Evolutionary conservation across 2,113 vertebrate species (phyloP), one percentile per base, ranked within the genome.

Genomic region (Erpornis zantholeuca): DNA sequence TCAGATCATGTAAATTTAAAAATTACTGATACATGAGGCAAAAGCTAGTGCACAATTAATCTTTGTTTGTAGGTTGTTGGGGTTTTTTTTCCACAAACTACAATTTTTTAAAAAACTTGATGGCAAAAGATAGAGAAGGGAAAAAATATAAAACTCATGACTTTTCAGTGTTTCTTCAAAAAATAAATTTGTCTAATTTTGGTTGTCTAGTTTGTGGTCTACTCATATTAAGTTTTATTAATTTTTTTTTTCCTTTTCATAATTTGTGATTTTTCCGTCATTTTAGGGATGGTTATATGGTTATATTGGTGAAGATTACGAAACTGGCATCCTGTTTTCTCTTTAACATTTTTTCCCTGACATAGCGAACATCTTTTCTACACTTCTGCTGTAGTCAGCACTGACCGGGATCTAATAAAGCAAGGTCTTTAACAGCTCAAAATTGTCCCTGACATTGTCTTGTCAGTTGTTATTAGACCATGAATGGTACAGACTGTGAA

Each of bases 311-410:
- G 79, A 96, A 96, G 53, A 91, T 94, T 96, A 82, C 78, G 86
- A 94, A 96, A 91, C 14, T 71, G 83, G 82, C 81, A 92, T 94
- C 64, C 9, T 93, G 86, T 93, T 96, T 97, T 88, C 65, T 96
- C 65, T 96, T 97, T 95, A 94, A 91, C 72, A 83, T 88, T 92
- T 91, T 95, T 94, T 91, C 45, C 23, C 76, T 96, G 95, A 93
- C 63, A 96, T 97, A 97, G 95, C 70, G 86, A 97, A 95, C 68
- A 78, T 80, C 50, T 84, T 83, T 70, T 75, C 64, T 91, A 23
- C 6, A 54, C 45, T 97, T 97, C 91, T 97, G 92, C 96, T 95
- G 27, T 73, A 96, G 97, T 97, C 96, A 97, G 93, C 92, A 93
- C 49, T 90, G 56, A 38, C 66, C 3, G 1, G 60, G 57, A 96